A percentile compares a stretch with the other conserved stretches of the same genome.
Conservation (phyloP, 2,888 invertebrate genomes). For the Tortricodes alternella region DNA sequence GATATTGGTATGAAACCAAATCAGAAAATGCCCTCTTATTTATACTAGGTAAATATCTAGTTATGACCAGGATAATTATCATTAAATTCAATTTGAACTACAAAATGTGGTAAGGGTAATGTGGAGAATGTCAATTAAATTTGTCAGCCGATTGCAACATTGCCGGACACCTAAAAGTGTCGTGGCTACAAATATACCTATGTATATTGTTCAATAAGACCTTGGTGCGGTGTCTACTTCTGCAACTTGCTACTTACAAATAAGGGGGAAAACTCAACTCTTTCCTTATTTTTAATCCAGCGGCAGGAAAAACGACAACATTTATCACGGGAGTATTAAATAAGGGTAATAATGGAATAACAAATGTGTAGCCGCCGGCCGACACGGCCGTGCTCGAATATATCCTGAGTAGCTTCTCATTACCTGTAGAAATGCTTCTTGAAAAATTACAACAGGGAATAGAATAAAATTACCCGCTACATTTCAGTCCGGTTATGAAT, state of each 20-base stretch:
- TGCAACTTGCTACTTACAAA: neutral
- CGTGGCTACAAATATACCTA: neutral
- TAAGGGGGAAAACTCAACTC: conserved; percentile 49
- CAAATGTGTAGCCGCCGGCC: conserved; percentile 59
- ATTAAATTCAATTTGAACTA: neutral
- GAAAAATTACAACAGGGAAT: conserved; percentile 35
- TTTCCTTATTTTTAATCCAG: conserved; percentile 56
- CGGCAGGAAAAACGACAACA: conserved; percentile 50
- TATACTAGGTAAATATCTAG: too few species aligned
- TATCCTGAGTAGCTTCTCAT: conserved; percentile 25
- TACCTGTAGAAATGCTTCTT: conserved; percentile 36
- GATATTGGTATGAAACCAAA: too few species aligned
- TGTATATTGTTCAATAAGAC: neutral
- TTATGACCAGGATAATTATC: too few species aligned
- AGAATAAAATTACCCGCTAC: conserved; percentile 29
- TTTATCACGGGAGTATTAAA: conserved; percentile 69
- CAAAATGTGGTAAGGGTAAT: too few species aligned
- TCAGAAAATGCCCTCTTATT: too few species aligned
- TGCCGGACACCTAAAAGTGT: neutral
- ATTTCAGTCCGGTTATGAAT: conserved; percentile 28
- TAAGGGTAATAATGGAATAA: conserved; percentile 72
- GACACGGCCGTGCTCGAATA: conserved; percentile 49
- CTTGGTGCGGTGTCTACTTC: neutral
- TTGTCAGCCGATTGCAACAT: neutral
- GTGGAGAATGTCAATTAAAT: neutral